Percentiles rank a stretch among this genome's conserved stretches.
These are phyloP conservation scores for Coptotermes formosanus DNA, from an alignment of 1,140 invertebrate species.

Conservation along the genomic window DNA sequence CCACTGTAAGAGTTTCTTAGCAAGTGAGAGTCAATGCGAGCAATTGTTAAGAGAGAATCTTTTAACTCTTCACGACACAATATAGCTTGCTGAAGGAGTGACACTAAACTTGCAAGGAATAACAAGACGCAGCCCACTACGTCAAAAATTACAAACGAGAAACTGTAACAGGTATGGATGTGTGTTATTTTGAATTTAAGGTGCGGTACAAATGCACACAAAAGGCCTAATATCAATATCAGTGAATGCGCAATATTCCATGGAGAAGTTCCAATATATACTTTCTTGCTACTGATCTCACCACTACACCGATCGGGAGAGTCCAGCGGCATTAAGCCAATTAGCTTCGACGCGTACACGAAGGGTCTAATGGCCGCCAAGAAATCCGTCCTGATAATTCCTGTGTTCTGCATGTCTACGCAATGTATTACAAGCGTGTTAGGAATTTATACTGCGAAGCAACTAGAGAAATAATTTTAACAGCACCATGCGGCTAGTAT, in stretches of 20 bases:
- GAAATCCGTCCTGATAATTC: background rate
- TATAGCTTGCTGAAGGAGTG: background rate
- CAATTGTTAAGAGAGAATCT: background rate
- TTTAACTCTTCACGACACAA: background rate
- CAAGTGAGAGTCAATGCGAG: background rate
- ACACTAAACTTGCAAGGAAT: background rate
- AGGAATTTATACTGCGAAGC: too few relatives aligned
- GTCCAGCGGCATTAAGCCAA: background rate
- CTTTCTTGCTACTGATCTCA: background rate
- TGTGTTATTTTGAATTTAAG: background rate
- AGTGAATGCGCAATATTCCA: background rate
- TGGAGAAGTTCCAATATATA: background rate
- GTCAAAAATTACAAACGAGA: background rate
- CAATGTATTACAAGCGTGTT: too few relatives aligned
- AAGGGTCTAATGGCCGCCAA: background rate
- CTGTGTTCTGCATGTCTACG: too few relatives aligned
- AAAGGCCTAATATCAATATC: background rate
- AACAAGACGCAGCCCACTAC: background rate
- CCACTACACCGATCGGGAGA: background rate
- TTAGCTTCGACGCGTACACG: background rate
- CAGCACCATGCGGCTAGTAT: too few relatives aligned
- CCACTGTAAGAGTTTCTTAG: background rate
- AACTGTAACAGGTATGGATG: background rate
- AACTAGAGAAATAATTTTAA: too few relatives aligned
- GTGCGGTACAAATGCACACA: background rate